phyloP scores from a whole-genome alignment of 2,797 vertebrate genomes.

The Rhyacichthys aspro region DNA sequence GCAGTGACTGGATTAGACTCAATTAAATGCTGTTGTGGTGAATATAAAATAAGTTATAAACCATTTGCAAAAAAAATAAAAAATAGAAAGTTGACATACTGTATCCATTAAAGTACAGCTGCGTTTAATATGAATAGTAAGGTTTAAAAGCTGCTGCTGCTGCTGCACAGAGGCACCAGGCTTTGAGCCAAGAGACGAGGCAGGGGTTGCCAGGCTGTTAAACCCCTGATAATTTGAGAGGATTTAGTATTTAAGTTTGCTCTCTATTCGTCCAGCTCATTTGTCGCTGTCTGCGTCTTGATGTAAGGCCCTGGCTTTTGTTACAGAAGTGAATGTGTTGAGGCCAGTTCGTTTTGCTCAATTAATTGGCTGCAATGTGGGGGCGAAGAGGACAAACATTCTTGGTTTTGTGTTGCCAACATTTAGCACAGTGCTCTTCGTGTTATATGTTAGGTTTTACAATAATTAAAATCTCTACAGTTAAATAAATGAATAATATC shows the following conservation, averaged over 20 bases:
- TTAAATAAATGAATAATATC: too few relatives aligned
- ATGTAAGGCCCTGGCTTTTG: conserved; percentile 33
- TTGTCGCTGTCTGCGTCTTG: conserved; percentile 37
- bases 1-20: too few relatives aligned
- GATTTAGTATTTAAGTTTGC: conserved; percentile 46
- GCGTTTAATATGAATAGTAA: conserved; percentile 3
- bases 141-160: not conserved
- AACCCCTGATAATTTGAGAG: conserved; percentile 43
- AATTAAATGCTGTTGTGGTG: too few relatives aligned
- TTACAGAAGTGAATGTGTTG: not conserved
- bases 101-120: conserved; percentile 15
- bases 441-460: conserved; percentile 1
- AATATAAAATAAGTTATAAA: not conserved
- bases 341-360: conserved; percentile 17
- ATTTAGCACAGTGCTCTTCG: conserved; percentile 3
- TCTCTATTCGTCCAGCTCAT: conserved; percentile 38
- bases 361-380: conserved; percentile 26
- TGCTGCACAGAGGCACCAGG: conserved; percentile 22
- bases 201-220: conserved; percentile 33
- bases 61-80: too few relatives aligned
- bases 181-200: conserved; percentile 18
- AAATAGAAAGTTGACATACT: not conserved
- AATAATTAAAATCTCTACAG: too few relatives aligned
- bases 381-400: conserved; percentile 27
- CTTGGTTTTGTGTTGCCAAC: conserved; percentile 7